Conservation (phyloP, 2,113 vertebrate species). For the Eidolon helvum region DNA sequence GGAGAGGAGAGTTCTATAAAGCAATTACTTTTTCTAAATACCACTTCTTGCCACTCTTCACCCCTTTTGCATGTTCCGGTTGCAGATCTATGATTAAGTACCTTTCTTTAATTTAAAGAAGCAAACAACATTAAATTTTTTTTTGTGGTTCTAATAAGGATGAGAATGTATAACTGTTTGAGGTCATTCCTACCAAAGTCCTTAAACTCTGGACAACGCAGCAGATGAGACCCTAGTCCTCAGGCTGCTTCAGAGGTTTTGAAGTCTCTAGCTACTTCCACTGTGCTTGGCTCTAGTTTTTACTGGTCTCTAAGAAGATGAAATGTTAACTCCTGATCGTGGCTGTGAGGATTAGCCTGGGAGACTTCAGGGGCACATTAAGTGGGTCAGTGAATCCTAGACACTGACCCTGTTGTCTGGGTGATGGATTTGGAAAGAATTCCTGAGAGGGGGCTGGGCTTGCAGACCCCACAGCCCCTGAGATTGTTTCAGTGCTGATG, state of each 20-base stretch:
- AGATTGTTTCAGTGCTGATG: slow-evolving; percentile 34
- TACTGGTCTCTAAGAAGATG: slow-evolving; percentile 71
- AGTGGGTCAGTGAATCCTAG: slow-evolving; percentile 84
- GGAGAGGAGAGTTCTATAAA: not conserved
- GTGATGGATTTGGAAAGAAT: slow-evolving; percentile 79
- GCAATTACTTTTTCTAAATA: not conserved
- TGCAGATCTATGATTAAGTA: not conserved
- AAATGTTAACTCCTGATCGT: slow-evolving; percentile 81
- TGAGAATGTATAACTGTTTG: not conserved
- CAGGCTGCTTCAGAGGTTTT: slow-evolving; percentile 16
- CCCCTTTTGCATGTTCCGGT: not conserved
- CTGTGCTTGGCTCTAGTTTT: slow-evolving; percentile 65
- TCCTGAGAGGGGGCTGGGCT: slow-evolving; percentile 41
- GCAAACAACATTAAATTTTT: not conserved
- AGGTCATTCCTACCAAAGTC: not conserved
- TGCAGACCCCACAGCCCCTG: slow-evolving; percentile 64
- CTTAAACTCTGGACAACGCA: not conserved
- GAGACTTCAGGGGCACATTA: slow-evolving; percentile 76
- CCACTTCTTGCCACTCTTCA: not conserved
- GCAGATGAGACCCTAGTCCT: not conserved
- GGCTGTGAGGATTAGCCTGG: slow-evolving; percentile 76
- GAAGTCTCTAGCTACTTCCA: slow-evolving; percentile 49
- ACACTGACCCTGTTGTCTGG: slow-evolving; percentile 80
- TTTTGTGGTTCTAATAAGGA: not conserved
- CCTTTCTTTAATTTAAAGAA: not conserved